Base-by-base conservation (phyloP, 2,113 vertebrate species). In the Pomatostomus ruficeps region DNA sequence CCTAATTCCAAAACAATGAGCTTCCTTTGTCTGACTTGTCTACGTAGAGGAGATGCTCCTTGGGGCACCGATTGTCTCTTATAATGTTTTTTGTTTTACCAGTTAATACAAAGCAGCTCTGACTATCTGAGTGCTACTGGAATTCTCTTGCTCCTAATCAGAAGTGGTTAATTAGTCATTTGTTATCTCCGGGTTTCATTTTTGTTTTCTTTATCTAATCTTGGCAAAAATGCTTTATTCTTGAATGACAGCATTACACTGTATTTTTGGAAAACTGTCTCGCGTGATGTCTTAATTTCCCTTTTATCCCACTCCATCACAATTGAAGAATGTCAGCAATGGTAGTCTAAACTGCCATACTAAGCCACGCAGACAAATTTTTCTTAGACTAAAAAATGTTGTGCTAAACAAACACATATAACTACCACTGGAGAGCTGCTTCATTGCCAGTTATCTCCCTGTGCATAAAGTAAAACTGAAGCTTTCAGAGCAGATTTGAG, bases 1-100 rank as follows among this genome's bases (percentile, higher is more conserved):
- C 95, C 85, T 92, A 92, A 91, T 91, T 96, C 86, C 66, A 38
- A 92, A 95, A 79, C 71, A 95, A 89, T 88, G 35, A 78, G 75
- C 74, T 63, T 81, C 65, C 61, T 95, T 92, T 91, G 72, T 95
- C 73, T 89, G 76, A 38, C 85, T 85, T 88, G 59, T 62, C 85
- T 83, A 15, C 20, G 71, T 66, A 70, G 74, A 82, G 38, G 74
- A 91, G 89, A 81, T 78, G 54, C 19, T 90, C 46, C 88, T 93
- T 77, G 51, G 46, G 55, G 46, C 35, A 77, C 35, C 18, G 79
- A 63, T 24, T 28, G n/a, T 20, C 57, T 94, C 81, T 78, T 82
- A 54, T 59, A 85, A 65, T 70, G 31, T 18, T 89, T 89, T 73
- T 62, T 58, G 29, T 74, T 96, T 86, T 80, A 84, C 51, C 36